Conservation (phyloP, 2,797 vertebrate species). For the Martes flavigula region DNA sequence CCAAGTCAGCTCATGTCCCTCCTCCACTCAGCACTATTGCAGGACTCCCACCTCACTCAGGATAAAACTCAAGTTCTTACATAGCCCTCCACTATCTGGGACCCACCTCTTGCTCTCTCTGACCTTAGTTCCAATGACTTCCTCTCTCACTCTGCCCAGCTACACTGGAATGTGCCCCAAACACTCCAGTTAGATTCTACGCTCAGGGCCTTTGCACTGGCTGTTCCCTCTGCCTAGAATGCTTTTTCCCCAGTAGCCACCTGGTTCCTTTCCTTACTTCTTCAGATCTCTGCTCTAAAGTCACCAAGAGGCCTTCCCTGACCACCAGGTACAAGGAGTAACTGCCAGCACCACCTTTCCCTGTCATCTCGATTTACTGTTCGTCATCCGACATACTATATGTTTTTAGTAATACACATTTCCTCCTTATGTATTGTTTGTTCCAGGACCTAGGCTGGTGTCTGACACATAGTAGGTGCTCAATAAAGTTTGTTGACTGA, state of each 20-base stretch:
- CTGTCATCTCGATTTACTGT: not conserved
- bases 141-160: not conserved
- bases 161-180: not conserved
- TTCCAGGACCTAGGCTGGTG: not conserved
- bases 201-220: not conserved
- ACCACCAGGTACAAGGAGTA: not conserved
- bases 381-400: not conserved
- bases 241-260: not conserved
- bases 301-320: not conserved
- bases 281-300: not conserved
- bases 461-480: not conserved
- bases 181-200: not conserved
- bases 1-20: not conserved
- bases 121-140: not conserved
- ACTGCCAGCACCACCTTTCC: not conserved
- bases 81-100: not conserved
- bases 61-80: not conserved
- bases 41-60: not conserved
- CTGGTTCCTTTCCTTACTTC: not conserved
- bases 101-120: not conserved
- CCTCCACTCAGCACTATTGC: not conserved
- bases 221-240: not conserved
- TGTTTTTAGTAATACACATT: not conserved
- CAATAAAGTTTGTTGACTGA: not conserved
- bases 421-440: not conserved